Evolutionary conservation across 2,113 vertebrate genomes (phyloP), one percentile per base, ranked within the genome.

Genomic region (Halichoeres trimaculatus): DNA sequence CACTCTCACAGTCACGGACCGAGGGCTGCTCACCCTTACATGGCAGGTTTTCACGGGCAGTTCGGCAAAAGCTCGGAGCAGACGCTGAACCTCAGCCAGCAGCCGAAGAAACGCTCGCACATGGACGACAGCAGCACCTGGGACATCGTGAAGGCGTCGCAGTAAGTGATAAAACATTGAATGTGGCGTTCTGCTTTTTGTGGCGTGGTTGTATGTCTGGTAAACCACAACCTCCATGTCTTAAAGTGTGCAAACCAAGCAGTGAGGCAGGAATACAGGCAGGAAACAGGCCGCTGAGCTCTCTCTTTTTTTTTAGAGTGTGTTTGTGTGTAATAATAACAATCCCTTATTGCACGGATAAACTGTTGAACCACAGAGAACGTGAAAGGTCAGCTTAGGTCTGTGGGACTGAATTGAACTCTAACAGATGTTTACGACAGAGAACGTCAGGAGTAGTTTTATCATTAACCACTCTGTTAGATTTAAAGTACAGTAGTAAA

Each of bases 101-200:
- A 93, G 10, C 89, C 93, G 1, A 94, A 93, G 76, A 91, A 91
- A 0, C 77, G 92, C n/a, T 91, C 94, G 0, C 68, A 91, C 48
- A 74, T 91, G 77, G 96, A 96, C 24, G 96, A 98, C 76, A 94
- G 94, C 71, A 92, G 93, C 89, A 96, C 92, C 74, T 99, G 95
- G 92, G 97, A 98, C 88, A 99, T 99, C 5, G 91, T 99, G 14
- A 97, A 96, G 88, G 97, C 97, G 34, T 95, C 97, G 0, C 97
- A 99, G 98, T 99, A 88, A 95, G 97, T 61, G 14, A 0, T 14
- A 14, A 2, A 24, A 55, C 14, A 14, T 47, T 45, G 12, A n/a
- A 45, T 23, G 14, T 56, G 34, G 5, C 5, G 5, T 36, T 56
- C 0, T 19, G 14, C 23, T 45, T 64, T 10, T 16, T 61, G 4